A percentile compares a stretch with the other conserved stretches of the same genome.
Evolutionary conservation across 2,797 vertebrate species (phyloP).

Genomic region (Ceyx erithaca): DNA sequence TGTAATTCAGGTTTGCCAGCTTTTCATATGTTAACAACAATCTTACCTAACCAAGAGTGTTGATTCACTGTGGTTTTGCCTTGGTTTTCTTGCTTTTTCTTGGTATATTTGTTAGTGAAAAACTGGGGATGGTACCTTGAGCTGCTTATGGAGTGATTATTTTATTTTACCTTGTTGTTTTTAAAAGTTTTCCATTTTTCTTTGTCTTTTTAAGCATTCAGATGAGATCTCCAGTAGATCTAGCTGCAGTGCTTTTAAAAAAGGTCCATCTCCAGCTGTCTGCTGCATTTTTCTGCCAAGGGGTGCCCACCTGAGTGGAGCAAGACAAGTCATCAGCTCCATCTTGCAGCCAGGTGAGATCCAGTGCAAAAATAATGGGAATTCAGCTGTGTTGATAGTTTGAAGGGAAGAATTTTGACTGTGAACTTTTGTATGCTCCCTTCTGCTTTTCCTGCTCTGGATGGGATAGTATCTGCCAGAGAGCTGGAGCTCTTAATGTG

Average conservation of each 20-base stretch:
- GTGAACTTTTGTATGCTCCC: fast-evolving
- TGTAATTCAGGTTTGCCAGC: not conserved
- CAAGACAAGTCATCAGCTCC: not conserved
- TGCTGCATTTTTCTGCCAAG: not conserved
- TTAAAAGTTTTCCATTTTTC: not conserved
- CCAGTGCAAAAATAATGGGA: not conserved
- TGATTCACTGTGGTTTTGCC: not conserved
- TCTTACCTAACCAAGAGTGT: not conserved
- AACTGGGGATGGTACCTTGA: not conserved
- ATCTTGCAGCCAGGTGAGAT: not conserved
- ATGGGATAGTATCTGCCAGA: fast-evolving
- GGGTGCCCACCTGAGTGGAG: not conserved
- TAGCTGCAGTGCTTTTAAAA: not conserved
- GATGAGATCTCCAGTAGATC: not conserved
- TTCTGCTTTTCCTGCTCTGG: not conserved
- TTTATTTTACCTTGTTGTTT: not conserved
- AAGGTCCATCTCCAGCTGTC: too few species aligned
- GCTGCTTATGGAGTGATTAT: not conserved
- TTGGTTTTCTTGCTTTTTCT: not conserved
- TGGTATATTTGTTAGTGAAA: not conserved
- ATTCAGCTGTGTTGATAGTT: not conserved
- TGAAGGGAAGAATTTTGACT: not conserved
- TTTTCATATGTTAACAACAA: not conserved
- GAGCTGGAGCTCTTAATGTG: fast-evolving
- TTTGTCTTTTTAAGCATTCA: not conserved